Base-by-base conservation (phyloP, 23 tunicate genomes). In the Aplidium turbinatum region DNA sequence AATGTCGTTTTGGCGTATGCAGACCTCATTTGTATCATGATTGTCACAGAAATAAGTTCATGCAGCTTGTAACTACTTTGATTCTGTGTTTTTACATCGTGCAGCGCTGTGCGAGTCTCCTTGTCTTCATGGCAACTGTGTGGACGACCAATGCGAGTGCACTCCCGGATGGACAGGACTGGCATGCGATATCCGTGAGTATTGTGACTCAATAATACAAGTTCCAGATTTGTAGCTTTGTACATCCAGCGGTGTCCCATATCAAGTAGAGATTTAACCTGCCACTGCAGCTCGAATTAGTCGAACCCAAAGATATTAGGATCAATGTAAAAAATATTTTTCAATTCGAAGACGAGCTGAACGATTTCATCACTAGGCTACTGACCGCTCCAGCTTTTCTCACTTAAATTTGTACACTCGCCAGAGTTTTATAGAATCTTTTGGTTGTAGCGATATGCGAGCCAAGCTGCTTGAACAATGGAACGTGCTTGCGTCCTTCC, bases 81-180 rank as follows among this genome's bases (percentile, higher is more conserved):
- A 22, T 56, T 9, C 7, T 13, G 7, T 56, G 7, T 56, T 20
- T 13, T 19, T 0, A 57, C 22, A 19, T 0, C 32, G 46, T 0
- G 11, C 54, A 81, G 86, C 86, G 0, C 13, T 71, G 32, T 81
- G 86, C 31, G 72, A 71, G 29, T 79, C 86, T 7, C 78, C 86
- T 0, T 81, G 86, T 39, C 62, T 18, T 2, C 58, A 81, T 60
- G 86, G 86, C 18, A 58, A 31, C 53, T 81, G 86, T 47, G 30
- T 42, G 35, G 72, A 40, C 0, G 35, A 81, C 33, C 40, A 54
- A 5, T 81, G 86, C 31, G 46, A 57, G 35, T 81, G 86, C 24
- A 20, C 52, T 48, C 51, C 72, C 0, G 78, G 86, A 20, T 81
- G 86, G 86, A 72, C 47, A 9, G 79, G 77, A 7, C 39, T 35